A percentile compares a stretch with the other conserved stretches of the same genome.
Conservation (phyloP, 1,140 invertebrate genomes). For the Drosophila funebris region DNA sequence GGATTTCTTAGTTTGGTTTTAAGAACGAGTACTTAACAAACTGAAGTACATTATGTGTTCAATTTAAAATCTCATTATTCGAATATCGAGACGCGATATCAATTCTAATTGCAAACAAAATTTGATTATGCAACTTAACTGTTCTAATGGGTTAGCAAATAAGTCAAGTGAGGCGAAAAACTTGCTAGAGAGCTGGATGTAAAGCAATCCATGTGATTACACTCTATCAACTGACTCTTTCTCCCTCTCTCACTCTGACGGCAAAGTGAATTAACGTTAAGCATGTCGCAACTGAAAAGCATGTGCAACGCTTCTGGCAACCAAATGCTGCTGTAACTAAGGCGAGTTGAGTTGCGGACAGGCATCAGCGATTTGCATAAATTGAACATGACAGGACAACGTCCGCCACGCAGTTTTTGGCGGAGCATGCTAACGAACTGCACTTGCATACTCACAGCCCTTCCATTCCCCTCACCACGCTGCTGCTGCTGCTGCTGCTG, state of each 20-base stretch:
- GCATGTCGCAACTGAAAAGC: constrained; percentile 63
- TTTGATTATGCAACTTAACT: constrained; percentile 54
- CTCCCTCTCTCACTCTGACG: neutral
- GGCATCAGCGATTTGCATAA: constrained; percentile 72
- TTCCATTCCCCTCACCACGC: neutral
- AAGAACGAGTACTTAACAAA: constrained; percentile 26
- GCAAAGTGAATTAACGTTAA: constrained; percentile 73
- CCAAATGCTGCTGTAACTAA: constrained; percentile 18
- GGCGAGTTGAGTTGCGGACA: constrained; percentile 15
- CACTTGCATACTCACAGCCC: constrained; percentile 40
- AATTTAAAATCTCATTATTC: constrained; percentile 45
- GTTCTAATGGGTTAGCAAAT: constrained; percentile 55
- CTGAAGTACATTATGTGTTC: constrained; percentile 30
- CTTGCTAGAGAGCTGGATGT: constrained; percentile 41
- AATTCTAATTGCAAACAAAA: constrained; percentile 69
- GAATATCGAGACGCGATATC: constrained; percentile 14
- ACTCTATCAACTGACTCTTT: neutral
- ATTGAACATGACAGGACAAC: constrained; percentile 64
- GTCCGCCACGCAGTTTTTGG: constrained; percentile 67
- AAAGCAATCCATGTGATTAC: constrained; percentile 62
- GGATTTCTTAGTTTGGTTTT: constrained; percentile 56
- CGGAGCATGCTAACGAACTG: constrained; percentile 65
- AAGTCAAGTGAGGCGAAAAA: constrained; percentile 60
- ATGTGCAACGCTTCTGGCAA: constrained; percentile 41
- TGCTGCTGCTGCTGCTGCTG: neutral